phyloP scores from a whole-genome alignment of 2,888 invertebrate genomes.

The Smittia sp. region DNA sequence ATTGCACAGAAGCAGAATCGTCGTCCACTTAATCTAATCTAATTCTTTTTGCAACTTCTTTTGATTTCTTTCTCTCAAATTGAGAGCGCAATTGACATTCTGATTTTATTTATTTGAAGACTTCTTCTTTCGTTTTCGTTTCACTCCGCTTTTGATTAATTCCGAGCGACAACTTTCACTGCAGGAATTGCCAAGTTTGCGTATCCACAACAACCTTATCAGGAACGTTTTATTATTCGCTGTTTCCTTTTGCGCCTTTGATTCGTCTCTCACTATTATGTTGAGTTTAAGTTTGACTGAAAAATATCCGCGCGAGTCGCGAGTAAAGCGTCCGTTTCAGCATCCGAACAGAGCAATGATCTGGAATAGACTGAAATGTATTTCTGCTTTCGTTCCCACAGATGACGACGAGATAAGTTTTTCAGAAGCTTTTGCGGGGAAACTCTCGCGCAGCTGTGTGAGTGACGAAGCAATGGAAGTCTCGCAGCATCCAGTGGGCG shows the following conservation, averaged over 20 bases:
- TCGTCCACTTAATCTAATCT: neutral
- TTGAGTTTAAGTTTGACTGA: neutral
- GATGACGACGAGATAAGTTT: constrained; percentile 32
- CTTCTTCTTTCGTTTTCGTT: neutral
- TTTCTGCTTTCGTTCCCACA: neutral
- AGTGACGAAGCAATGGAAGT: constrained; percentile 18
- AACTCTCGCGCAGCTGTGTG: neutral
- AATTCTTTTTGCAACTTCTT: neutral
- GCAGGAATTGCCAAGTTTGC: neutral
- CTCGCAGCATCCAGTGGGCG: constrained; percentile 30
- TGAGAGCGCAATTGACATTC: neutral
- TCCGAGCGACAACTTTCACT: neutral
- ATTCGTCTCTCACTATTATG: neutral
- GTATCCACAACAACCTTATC: neutral
- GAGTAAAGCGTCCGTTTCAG: neutral
- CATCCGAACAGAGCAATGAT: constrained; percentile 35
- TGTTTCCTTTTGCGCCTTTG: neutral
- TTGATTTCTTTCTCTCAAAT: neutral
- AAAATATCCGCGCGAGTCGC: constrained; percentile 5
- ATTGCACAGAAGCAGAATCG: constrained; percentile 26
- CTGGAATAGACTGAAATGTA: constrained; percentile 37
- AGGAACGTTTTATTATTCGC: neutral
- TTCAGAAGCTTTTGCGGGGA: neutral
- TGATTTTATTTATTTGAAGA: neutral
- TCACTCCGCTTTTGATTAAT: neutral